Evolutionary conservation across 2,888 invertebrate species (phyloP), one percentile per base, ranked within the genome.

Genomic region (Pandemis cinnamomeana): DNA sequence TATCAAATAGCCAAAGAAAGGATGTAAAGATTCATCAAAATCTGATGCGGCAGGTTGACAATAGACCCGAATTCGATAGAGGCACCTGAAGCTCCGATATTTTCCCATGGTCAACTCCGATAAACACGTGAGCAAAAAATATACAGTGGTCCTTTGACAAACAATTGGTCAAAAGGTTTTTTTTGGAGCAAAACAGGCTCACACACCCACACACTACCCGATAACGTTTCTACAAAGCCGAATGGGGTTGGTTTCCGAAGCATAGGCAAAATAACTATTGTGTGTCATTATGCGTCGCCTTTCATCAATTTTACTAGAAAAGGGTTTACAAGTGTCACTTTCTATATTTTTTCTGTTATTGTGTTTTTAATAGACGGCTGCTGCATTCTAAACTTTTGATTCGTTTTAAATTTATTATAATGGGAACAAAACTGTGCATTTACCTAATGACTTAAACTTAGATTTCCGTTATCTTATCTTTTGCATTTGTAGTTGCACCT

Each of bases 81-180:
- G 89, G 86, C 93, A 93, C 93, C 93, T 94, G 94, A 93, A 89
- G 81, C 88, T 87, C 80, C 80, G 82, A 93, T 91, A 93, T 93
- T 93, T 93, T 94, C 94, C 93, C 94, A 94, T 93, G 94, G 93
- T 93, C 93, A 93, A 90, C 90, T 89, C 80, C 87, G 86, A 91
- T 90, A 93, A 93, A 91, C 92, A 93, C 91, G 87, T 89, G 81
- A 79, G 88, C 91, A 93, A 93, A 94, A 93, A 92, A 91, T 85
- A 82, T 78, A 83, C 87, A 87, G 85, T 85, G 86, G 86, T 82
- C 86, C 85, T 91, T 91, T 90, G 87, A 90, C 93, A 93, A 93
- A 94, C 93, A 94, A 90, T 92, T 89, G 93, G 92, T 92, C 92
- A 93, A 94, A 91, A 84, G 83, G 81, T 87, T 93, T 93, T 55